phyloP scores from a whole-genome alignment of 2,113 vertebrate species.

The Brachionichthys hirsutus region DNA sequence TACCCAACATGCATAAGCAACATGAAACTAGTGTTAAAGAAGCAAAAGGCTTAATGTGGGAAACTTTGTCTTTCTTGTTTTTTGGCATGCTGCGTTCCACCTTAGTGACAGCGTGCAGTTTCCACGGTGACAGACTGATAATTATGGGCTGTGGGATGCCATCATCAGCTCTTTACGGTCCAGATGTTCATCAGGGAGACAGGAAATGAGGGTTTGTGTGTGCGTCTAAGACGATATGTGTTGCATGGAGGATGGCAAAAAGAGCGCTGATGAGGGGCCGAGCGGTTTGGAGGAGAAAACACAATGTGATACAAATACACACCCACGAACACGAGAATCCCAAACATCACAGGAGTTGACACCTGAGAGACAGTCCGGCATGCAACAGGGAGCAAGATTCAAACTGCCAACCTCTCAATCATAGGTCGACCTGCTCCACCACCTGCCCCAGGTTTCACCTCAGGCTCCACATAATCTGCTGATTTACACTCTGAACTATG shows the following conservation, averaged over 20 bases:
- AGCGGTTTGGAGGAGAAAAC: slow-evolving; percentile 49
- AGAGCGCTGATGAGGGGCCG: slow-evolving; percentile 64
- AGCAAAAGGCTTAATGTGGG: background rate
- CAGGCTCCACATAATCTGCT: background rate
- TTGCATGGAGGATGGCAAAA: slow-evolving; percentile 48
- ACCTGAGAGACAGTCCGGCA: slow-evolving; percentile 18
- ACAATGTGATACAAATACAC: slow-evolving; percentile 34
- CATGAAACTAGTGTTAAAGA: background rate
- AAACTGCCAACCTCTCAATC: too few relatives aligned
- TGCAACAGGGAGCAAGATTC: slow-evolving; percentile 5
- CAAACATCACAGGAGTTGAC: slow-evolving; percentile 11
- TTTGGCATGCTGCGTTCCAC: slow-evolving; percentile 11
- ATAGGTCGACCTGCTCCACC: too few relatives aligned
- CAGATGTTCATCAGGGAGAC: slow-evolving; percentile 59
- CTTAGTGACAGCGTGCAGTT: slow-evolving; percentile 44
- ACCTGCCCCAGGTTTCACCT: background rate
- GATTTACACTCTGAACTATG: background rate
- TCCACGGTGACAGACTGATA: slow-evolving; percentile 60
- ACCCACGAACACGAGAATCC: slow-evolving; percentile 12
- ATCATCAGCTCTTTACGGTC: slow-evolving; percentile 59
- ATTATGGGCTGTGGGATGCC: slow-evolving; percentile 62
- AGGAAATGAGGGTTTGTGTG: slow-evolving; percentile 17
- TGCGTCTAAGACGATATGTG: slow-evolving; percentile 1
- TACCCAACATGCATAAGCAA: slow-evolving; percentile 1
- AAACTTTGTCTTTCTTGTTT: slow-evolving; percentile 29